Conservation (phyloP, 2,797 vertebrate genomes). For the Alca torda region DNA sequence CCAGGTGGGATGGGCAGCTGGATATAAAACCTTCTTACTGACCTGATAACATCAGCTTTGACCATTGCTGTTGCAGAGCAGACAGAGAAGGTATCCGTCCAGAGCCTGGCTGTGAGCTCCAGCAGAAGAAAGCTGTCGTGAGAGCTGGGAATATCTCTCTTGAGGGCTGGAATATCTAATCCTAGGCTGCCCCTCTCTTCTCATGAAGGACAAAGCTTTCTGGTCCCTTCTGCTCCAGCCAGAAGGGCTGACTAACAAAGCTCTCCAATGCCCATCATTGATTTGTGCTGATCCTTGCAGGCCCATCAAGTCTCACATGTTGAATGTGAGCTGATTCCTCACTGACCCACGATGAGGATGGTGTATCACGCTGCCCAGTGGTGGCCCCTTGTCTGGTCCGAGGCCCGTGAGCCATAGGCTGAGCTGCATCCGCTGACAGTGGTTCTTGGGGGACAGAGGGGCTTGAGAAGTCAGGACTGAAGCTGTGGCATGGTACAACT, state of each 20-base stretch:
- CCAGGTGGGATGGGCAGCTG: neutral
- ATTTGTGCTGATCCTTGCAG: neutral
- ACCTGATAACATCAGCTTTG: neutral
- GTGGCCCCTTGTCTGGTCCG: neutral
- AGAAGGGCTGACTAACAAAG: neutral
- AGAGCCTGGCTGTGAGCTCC: neutral
- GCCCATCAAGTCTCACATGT: rapidly evolving
- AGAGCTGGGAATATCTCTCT: neutral
- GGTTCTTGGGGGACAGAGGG: neutral
- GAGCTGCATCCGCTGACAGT: neutral
- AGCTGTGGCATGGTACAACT: neutral
- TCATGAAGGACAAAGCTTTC: neutral
- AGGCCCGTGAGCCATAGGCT: neutral
- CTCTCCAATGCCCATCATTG: rapidly evolving
- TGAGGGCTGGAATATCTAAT: neutral
- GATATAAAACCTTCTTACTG: neutral
- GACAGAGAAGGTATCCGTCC: neutral
- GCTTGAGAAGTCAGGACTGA: neutral
- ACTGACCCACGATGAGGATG: rapidly evolving
- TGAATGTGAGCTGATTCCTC: neutral
- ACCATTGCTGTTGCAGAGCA: neutral
- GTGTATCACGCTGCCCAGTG: neutral
- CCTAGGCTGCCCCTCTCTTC: neutral
- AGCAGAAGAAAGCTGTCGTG: neutral
- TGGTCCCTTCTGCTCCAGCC: neutral